Base-by-base conservation (phyloP, 2,113 vertebrate species). In the Psephotus haematonotus region DNA sequence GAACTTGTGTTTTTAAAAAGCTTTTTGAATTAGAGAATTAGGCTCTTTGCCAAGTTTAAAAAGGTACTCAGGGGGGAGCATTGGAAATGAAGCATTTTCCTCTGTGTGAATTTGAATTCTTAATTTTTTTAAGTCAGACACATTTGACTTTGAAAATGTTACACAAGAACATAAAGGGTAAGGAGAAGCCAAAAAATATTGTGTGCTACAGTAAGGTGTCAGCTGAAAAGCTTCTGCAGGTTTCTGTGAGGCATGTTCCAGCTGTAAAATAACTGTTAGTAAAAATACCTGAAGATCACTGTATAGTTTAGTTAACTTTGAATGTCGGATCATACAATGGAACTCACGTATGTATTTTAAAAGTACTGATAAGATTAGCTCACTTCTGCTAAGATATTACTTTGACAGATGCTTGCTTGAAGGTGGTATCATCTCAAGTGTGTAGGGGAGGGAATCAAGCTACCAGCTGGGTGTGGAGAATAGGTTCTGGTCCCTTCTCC, bases 221-320 rank as follows among this genome's bases (percentile, higher is more conserved):
- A 86, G 43, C 64, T 47, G 52, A 49, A 70, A 81, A 95, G 23
- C 29, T 90, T 60, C 39, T 92, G 69, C 43, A 90, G 82, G 33
- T 47, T 84, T 75, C 55, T 90, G 49, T 79, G 46, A 92, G 69
- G 64, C 37, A 13, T 1, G 3, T 75, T 95, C 82, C 89, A 93
- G 83, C 60, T 86, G 89, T 71, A 78, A 93, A 90, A 35, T 47
- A 84, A 84, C 17, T 28, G 52, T 70, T 86, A 44, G 77, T 86
- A 78, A 92, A 96, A 91, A 71, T 82, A 83, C 33, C 43, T 81
- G 37, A 71, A 89, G 72, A 89, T 89, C 53, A 29, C 35, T 64
- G 72, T 76, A 18, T 71, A 78, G 93, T 89, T 82, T 71, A 91
- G 53, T 86, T 64, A 90, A n/a, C 41, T 91, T 82, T 91, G 80